phyloP scores from a whole-genome alignment of 2,888 invertebrate species.

The Drosophila aldrichi region DNA sequence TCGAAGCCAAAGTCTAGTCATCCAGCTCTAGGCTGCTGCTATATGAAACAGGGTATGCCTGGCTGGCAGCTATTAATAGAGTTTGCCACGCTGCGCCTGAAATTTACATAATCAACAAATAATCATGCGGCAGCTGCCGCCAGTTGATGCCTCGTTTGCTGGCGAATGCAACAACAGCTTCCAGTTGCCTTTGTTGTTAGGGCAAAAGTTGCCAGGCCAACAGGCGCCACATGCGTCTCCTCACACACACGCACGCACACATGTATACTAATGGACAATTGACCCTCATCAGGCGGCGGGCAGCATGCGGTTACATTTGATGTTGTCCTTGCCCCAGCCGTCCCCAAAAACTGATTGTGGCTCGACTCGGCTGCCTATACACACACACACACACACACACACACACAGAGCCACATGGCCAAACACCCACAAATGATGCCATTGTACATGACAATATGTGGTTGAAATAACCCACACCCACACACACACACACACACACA shows the following conservation, averaged over 20 bases:
- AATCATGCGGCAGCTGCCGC: conserved; percentile 74
- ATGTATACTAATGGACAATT: conserved; percentile 60
- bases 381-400: conserved; percentile 30
- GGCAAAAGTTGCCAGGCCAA: conserved; percentile 61
- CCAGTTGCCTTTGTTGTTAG: conserved; percentile 30
- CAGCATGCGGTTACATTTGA: conserved; percentile 75
- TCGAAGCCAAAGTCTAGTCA: not conserved
- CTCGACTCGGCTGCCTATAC: conserved; percentile 56
- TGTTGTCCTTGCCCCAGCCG: conserved; percentile 54
- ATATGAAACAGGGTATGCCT: conserved; percentile 21
- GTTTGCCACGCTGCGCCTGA: conserved; percentile 45
- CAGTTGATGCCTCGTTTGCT: conserved; percentile 11
- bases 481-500: not conserved
- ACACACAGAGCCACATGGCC: not conserved
- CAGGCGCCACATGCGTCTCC: conserved; percentile 42
- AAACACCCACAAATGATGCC: conserved; percentile 71
- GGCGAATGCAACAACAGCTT: conserved; percentile 14
- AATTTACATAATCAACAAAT: conserved; percentile 78
- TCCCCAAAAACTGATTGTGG: conserved; percentile 47
- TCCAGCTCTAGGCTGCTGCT: conserved; percentile 25
- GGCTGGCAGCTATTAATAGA: conserved; percentile 66
- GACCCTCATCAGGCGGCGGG: conserved; percentile 62
- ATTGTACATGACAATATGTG: conserved; percentile 78
- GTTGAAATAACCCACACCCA: conserved; percentile 29
- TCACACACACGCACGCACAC: conserved; percentile 16